These are phyloP conservation scores for Polypedilum vanderplanki DNA, from an alignment of 1,140 invertebrate genomes.

Conservation along the genomic window DNA sequence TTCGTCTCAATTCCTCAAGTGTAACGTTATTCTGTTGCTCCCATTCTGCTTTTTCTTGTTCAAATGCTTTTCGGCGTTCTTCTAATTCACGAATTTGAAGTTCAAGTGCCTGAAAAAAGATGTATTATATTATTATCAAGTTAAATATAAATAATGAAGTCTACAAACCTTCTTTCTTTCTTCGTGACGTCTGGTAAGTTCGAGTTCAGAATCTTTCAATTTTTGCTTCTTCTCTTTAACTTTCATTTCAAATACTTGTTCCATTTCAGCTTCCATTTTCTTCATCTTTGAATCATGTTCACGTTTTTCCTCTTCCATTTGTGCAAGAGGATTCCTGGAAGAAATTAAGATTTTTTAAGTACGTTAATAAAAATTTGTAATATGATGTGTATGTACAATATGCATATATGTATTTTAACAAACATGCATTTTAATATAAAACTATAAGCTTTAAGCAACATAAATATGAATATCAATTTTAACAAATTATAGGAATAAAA, in stretches of 20 bases:
- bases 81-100: constrained; percentile 85
- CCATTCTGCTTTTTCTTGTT: constrained; percentile 81
- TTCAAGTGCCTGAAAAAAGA: constrained; percentile 53
- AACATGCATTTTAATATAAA: no score
- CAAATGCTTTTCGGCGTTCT: constrained; percentile 77
- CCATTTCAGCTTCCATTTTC: constrained; percentile 93
- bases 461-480: no score
- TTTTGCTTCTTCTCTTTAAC: constrained; percentile 91
- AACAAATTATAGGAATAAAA: no score
- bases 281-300: constrained; percentile 95
- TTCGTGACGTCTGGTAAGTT: constrained; percentile 60
- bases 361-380: no score
- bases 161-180: constrained; percentile 41
- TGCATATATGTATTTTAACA: no score
- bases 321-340: constrained; percentile 87
- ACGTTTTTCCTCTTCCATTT: constrained; percentile 96
- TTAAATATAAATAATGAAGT: no score
- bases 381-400: no score
- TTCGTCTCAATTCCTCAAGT: constrained; percentile 74
- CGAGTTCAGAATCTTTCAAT: constrained; percentile 84
- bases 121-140: not conserved
- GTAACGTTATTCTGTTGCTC: constrained; percentile 83
- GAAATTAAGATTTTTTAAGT: constrained; percentile 33
- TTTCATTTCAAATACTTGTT: constrained; percentile 78
- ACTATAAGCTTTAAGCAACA: no score